Evolutionary conservation across 2,888 invertebrate genomes (phyloP).

Genomic region (Cheilosia variabilis): DNA sequence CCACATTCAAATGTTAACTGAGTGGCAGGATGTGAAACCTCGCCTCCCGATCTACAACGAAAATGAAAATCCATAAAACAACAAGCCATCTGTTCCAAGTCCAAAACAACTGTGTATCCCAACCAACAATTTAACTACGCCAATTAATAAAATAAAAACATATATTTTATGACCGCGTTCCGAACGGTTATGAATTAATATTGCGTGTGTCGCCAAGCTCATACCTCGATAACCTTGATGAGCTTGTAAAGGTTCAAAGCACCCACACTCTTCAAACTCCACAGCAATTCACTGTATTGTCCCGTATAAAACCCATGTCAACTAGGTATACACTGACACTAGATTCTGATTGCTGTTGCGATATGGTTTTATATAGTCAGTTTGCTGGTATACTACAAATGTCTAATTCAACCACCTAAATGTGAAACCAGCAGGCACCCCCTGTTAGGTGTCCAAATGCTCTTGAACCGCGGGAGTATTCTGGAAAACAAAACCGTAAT

Average conservation of each 20-base stretch:
- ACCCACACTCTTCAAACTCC: conserved; percentile 8
- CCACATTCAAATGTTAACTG: not conserved
- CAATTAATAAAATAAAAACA: not conserved
- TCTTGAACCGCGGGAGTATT: no score
- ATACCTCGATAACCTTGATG: conserved; percentile 18
- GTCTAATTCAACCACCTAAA: no score
- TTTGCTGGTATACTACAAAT: not conserved
- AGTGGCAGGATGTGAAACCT: not conserved
- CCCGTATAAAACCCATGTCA: conserved; percentile 18
- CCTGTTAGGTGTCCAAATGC: no score
- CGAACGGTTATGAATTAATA: conserved; percentile 4
- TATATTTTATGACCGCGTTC: not conserved
- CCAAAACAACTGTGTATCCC: not conserved
- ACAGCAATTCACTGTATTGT: conserved; percentile 2
- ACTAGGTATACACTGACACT: conserved; percentile 4
- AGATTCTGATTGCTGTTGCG: not conserved
- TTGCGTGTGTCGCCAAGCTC: conserved; percentile 20
- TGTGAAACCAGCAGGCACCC: no score
- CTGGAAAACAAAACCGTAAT: no score
- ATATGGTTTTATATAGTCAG: not conserved
- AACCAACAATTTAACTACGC: not conserved
- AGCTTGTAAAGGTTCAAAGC: conserved; percentile 23
- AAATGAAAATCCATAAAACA: not conserved
- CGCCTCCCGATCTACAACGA: not conserved
- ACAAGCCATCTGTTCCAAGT: not conserved